phyloP scores from a whole-genome alignment of 2,797 vertebrate genomes.

The Etheostoma nigrum region DNA sequence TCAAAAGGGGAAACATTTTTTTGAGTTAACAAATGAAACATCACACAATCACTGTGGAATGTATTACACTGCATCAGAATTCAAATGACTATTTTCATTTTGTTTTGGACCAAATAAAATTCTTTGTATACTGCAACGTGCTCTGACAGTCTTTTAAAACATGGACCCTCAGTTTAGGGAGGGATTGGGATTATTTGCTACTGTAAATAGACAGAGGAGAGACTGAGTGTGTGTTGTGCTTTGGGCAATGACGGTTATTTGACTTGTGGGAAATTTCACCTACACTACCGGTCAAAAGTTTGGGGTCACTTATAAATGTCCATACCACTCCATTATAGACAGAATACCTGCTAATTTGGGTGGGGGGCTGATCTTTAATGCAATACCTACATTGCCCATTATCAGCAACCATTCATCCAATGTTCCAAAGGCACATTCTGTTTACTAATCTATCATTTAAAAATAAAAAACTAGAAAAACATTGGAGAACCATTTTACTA shows the following conservation, averaged over 20 bases:
- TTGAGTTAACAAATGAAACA: constrained; percentile 52
- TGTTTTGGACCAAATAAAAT: constrained; percentile 38
- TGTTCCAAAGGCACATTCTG: no score
- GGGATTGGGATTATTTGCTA: constrained; percentile 18
- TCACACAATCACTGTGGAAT: constrained; percentile 68
- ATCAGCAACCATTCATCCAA: no score
- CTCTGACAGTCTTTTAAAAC: constrained; percentile 22
- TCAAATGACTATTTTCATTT: constrained; percentile 52
- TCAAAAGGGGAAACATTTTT: constrained; percentile 59
- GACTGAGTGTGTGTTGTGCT: constrained; percentile 16
- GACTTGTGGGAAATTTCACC: constrained; percentile 36
- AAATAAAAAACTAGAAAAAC: no score
- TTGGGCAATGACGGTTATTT: not conserved
- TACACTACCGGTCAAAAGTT: not conserved
- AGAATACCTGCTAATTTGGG: no score
- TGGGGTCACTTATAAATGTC: no score
- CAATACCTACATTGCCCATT: no score
- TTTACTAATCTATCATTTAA: no score
- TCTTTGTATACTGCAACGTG: constrained; percentile 35
- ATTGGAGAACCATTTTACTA: no score
- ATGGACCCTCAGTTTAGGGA: constrained; percentile 17
- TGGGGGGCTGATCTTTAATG: no score
- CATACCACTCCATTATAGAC: no score
- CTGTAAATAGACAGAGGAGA: constrained; percentile 18
- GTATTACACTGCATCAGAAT: constrained; percentile 55